phyloP scores from a whole-genome alignment of 2,113 vertebrate species.

The Onychorhynchus coronatus region DNA sequence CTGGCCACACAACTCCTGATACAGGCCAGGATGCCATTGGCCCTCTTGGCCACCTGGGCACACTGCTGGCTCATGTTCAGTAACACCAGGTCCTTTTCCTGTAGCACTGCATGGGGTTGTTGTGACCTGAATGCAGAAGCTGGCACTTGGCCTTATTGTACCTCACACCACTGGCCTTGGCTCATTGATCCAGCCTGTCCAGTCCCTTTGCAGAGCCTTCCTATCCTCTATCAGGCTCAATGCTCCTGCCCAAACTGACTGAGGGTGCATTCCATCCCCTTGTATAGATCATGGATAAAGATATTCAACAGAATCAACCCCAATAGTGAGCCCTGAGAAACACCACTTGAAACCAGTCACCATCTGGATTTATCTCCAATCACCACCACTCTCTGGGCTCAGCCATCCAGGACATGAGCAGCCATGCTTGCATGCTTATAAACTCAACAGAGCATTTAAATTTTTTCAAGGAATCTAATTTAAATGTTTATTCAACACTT shows the following conservation, averaged over 20 bases:
- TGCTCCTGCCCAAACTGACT: neutral
- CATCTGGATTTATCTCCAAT: neutral
- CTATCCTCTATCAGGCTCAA: neutral
- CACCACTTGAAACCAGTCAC: neutral
- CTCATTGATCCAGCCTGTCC: neutral
- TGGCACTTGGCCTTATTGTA: neutral
- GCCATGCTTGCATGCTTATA: neutral
- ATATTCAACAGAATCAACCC: neutral
- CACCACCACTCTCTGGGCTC: neutral
- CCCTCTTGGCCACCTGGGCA: neutral
- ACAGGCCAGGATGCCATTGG: neutral
- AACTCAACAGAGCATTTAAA: neutral
- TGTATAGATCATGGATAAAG: neutral
- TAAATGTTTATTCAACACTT: neutral
- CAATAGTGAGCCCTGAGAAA: neutral
- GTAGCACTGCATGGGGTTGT: accelerated
- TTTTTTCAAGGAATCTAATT: neutral
- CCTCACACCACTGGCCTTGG: neutral
- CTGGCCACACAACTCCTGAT: neutral
- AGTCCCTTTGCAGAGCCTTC: neutral
- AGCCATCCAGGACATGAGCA: neutral
- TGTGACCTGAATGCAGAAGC: neutral
- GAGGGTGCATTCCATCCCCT: neutral
- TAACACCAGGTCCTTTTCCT: neutral
- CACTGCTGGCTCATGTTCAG: neutral